These are phyloP conservation scores for Fistularia tabacaria DNA, from an alignment of 2,797 vertebrate genomes.

Conservation along the genomic window DNA sequence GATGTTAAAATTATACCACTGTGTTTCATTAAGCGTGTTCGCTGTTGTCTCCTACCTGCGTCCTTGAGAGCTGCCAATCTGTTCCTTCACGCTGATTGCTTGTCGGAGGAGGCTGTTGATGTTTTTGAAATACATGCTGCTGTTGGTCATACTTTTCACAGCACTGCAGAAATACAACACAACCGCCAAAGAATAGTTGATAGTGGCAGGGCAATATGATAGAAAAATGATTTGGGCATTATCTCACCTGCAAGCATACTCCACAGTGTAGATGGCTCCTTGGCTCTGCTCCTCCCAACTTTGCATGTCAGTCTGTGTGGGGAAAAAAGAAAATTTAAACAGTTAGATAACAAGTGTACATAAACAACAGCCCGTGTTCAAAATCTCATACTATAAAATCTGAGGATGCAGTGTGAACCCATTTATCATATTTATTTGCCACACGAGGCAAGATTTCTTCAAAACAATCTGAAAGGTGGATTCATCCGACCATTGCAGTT, in stretches of 20 bases:
- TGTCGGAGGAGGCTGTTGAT: constrained; percentile 89
- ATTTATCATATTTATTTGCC: too few relatives aligned
- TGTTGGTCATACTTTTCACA: constrained; percentile 93
- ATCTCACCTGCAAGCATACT: constrained; percentile 92
- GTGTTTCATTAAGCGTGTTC: constrained; percentile 1
- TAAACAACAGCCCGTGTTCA: too few relatives aligned
- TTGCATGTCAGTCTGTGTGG: constrained; percentile 94
- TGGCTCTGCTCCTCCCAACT: constrained; percentile 98
- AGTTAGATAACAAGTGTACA: not conserved
- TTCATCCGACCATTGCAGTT: too few relatives aligned
- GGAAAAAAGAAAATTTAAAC: not conserved
- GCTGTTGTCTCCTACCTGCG: constrained; percentile 81
- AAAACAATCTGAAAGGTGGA: too few relatives aligned
- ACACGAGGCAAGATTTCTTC: too few relatives aligned
- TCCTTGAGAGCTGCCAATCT: constrained; percentile 81
- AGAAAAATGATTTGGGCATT: not conserved
- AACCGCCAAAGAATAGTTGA: constrained; percentile 4
- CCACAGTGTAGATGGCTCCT: constrained; percentile 93
- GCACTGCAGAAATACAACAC: constrained; percentile 73
- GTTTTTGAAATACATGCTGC: constrained; percentile 90
- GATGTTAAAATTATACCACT: not conserved
- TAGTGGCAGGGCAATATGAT: too few relatives aligned
- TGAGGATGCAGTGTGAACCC: too few relatives aligned
- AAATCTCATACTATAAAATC: too few relatives aligned
- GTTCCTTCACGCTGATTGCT: constrained; percentile 85